Evolutionary conservation across 1,140 invertebrate species (phyloP).

Genomic region (Calephelis nemesis): DNA sequence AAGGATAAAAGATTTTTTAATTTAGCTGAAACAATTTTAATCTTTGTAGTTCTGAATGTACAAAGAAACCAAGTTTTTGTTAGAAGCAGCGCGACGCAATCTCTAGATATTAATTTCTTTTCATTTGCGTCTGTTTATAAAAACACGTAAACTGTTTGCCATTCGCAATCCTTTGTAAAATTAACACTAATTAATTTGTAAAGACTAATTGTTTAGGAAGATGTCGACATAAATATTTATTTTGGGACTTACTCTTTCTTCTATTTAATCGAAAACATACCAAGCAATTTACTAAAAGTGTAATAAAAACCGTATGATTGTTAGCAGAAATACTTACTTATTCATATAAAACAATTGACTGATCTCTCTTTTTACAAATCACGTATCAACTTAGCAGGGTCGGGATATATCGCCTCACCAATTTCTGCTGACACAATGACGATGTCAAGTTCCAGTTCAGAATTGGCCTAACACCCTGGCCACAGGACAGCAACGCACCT

Average conservation of each 20-base stretch:
- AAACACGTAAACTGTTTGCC: slow-evolving; percentile 11
- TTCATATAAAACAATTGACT: no score
- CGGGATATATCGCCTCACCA: no score
- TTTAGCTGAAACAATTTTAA: slow-evolving; percentile 24
- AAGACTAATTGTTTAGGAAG: slow-evolving; percentile 4
- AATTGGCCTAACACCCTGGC: no score
- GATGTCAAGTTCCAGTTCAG: no score
- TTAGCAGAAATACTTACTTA: no score
- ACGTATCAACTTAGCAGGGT: no score
- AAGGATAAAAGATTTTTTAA: slow-evolving; percentile 22
- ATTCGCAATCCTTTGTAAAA: slow-evolving; percentile 13
- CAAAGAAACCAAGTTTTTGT: slow-evolving; percentile 19
- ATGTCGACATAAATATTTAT: neutral
- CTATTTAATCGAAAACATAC: neutral
- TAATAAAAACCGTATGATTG: no score
- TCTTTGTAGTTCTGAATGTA: slow-evolving; percentile 17
- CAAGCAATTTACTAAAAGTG: no score
- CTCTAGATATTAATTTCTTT: slow-evolving; percentile 15
- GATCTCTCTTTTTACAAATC: no score
- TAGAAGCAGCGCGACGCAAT: slow-evolving; percentile 16
- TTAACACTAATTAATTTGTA: slow-evolving; percentile 17
- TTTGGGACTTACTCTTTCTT: neutral
- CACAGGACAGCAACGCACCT: no score
- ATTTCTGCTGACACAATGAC: no score
- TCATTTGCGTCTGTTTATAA: slow-evolving; percentile 13